Conservation (phyloP, 35 echinoderm and acorn worm species). For the Diadema setosum region DNA sequence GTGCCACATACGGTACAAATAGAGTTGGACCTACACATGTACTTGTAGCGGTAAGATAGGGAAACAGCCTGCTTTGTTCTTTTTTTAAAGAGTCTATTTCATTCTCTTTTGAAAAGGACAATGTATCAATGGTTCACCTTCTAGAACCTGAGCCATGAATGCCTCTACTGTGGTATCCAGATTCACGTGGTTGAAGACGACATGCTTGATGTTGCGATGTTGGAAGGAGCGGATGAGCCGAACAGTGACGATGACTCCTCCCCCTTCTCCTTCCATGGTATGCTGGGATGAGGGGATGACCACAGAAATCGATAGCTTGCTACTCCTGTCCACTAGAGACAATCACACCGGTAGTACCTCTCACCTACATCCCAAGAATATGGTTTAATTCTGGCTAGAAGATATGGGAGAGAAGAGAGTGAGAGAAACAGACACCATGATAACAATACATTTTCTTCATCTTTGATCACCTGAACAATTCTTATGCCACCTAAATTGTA, state of each 20-base stretch:
- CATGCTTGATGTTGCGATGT: slow-evolving; percentile 86
- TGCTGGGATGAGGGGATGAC: no score
- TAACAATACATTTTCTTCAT: no score
- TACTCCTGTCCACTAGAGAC: no score
- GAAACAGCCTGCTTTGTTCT: neutral
- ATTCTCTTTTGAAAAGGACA: neutral
- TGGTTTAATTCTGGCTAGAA: no score
- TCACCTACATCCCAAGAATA: no score
- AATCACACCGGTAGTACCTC: no score
- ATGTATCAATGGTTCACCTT: slow-evolving; percentile 8
- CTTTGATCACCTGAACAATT: no score
- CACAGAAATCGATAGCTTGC: no score
- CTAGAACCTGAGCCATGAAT: slow-evolving; percentile 51
- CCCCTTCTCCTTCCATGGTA: neutral
- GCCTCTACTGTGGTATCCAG: slow-evolving; percentile 43
- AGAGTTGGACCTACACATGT: neutral
- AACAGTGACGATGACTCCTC: slow-evolving; percentile 40
- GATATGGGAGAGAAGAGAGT: no score
- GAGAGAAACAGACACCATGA: no score
- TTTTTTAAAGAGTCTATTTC: neutral
- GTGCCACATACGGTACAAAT: no score
- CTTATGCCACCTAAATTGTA: no score
- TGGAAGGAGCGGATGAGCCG: slow-evolving; percentile 91
- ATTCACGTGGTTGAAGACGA: slow-evolving; percentile 64
- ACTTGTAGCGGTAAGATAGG: neutral